A percentile compares a stretch with the other conserved stretches of the same genome.
Evolutionary conservation across 2,113 vertebrate genomes (phyloP).

Genomic region (Glaucomys volans): DNA sequence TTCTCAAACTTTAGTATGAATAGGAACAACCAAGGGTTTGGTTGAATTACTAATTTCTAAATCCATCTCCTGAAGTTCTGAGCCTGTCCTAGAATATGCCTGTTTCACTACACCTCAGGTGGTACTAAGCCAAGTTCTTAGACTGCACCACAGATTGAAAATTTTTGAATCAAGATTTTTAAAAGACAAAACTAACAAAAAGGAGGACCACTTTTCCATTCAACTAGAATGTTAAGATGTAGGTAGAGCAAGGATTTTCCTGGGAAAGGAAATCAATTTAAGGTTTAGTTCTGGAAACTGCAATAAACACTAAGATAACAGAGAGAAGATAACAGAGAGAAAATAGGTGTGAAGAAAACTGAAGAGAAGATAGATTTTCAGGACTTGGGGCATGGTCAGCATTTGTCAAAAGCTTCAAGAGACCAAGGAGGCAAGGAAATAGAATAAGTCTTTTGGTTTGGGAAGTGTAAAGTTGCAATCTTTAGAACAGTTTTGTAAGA

Average conservation of each 20-base stretch:
- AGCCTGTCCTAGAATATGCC: neutral
- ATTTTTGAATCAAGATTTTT: neutral
- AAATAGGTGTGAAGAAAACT: neutral
- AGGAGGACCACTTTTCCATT: neutral
- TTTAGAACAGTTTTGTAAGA: neutral
- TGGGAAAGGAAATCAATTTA: neutral
- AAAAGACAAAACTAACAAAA: neutral
- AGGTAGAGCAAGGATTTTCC: neutral
- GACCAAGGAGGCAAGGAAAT: neutral
- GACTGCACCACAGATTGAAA: neutral
- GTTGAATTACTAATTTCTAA: neutral
- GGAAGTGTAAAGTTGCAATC: neutral
- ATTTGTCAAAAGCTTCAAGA: neutral
- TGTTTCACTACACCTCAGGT: neutral
- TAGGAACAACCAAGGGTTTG: neutral
- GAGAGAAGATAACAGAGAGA: neutral
- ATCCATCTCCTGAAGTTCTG: neutral
- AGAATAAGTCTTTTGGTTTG: neutral
- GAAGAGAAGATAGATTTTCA: neutral
- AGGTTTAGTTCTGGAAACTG: neutral
- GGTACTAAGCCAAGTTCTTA: neutral
- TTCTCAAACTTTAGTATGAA: neutral
- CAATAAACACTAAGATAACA: neutral
- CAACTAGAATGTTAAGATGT: neutral
- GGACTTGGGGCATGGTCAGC: neutral